Conservation (phyloP, 2,888 invertebrate species). For the Parelbella ahira region DNA sequence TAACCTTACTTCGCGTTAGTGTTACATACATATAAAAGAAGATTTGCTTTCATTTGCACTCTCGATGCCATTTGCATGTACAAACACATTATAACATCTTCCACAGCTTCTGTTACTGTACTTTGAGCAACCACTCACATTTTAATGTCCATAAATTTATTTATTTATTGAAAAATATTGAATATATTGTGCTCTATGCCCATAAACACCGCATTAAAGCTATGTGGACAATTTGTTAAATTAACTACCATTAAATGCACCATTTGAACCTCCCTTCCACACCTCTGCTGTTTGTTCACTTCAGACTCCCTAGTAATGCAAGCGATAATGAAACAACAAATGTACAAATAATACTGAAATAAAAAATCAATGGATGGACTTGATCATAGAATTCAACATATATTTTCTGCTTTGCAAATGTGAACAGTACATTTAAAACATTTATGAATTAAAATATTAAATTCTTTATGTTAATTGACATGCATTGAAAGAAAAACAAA, state of each 20-base stretch:
- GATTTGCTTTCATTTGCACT: constrained; percentile 57
- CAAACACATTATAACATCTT: constrained; percentile 52
- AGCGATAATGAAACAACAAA: constrained; percentile 53
- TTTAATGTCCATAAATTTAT: constrained; percentile 32
- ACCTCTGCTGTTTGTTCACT: constrained; percentile 45
- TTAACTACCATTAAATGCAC: constrained; percentile 78
- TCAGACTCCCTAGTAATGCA: constrained; percentile 53
- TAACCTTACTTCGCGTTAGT: constrained; percentile 69
- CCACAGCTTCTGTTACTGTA: constrained; percentile 28
- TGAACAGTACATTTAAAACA: constrained; percentile 1
- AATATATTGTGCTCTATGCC: constrained; percentile 66
- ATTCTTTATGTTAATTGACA: constrained; percentile 56
- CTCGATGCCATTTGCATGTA: constrained; percentile 61
- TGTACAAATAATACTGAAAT: constrained; percentile 56
- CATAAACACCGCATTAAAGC: constrained; percentile 66
- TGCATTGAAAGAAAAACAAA: constrained; percentile 41
- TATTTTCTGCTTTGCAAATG: constrained; percentile 3
- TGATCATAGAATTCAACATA: constrained; percentile 24
- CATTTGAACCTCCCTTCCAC: constrained; percentile 56
- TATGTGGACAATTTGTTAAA: constrained; percentile 71
- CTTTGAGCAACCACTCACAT: constrained; percentile 68
- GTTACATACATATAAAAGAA: constrained; percentile 62
- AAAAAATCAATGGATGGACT: constrained; percentile 47
- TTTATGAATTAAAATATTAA: too few species aligned
- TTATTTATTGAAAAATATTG: constrained; percentile 57